Evolutionary conservation across 2,888 invertebrate genomes (phyloP), one percentile per base, ranked within the genome.

Genomic region (Thymelicus lineola): DNA sequence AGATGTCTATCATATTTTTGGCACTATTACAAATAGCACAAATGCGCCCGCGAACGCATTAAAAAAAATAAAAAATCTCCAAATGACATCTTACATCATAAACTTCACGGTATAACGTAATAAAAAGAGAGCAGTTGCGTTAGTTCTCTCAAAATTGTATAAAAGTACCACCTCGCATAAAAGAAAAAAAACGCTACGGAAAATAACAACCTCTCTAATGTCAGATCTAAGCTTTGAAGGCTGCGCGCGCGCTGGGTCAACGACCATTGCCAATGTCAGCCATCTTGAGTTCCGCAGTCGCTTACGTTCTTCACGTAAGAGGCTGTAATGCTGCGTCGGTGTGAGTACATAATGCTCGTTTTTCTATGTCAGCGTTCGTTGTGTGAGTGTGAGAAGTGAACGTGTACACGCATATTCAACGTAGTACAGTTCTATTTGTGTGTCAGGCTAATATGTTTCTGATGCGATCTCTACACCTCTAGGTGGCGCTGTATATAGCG

Each of bases 181-280:
- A 72, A 74, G 60, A 74, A 72, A 38, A 67, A 83, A 85, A 85
- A 86, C 88, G 85, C 86, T 87, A 82, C 86, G 87, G 86, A 87
- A 89, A 89, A 89, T 87, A 91, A 88, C 88, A 87, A 87, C 92
- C 90, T 87, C 90, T 93, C 92, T 92, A 93, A 91, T 89, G 89
- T 89, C 84, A 89, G 90, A 88, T 79, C 83, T 91, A 91, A 91
- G 92, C 91, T 90, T 87, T 88, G 93, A 93, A 93, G 93, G 93
- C 90, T 93, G 88, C 88, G 86, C 87, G 86, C 87, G 86, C 86
- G 88, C 80, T 77, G 85, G 92, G 85, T 92, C 91, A 87, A 84
- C 79, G 92, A 91, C 91, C 93, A 93, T 91, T 93, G 93, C 93
- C 93, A 93, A 93, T 93, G 93, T 93, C 93, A 93, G 93, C 93